phyloP scores from a whole-genome alignment of 2,888 invertebrate species.

The Gisinianus flammeolus region DNA sequence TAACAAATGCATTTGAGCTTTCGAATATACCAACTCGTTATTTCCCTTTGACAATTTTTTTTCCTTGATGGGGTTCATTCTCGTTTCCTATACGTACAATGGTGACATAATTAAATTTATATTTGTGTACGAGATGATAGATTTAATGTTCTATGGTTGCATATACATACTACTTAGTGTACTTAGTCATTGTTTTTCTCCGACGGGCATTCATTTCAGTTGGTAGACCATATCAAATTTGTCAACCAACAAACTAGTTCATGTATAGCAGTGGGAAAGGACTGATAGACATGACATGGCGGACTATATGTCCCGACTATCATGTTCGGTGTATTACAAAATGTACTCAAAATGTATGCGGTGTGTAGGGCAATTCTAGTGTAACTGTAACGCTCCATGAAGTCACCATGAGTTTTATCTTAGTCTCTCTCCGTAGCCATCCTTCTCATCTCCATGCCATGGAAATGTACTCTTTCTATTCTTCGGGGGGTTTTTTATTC shows the following conservation, averaged over 20 bases:
- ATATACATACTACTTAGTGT: neutral
- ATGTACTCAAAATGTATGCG: neutral
- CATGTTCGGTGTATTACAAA: neutral
- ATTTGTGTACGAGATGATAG: neutral
- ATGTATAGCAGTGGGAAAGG: neutral
- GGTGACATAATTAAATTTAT: neutral
- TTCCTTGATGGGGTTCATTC: neutral
- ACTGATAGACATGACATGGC: neutral
- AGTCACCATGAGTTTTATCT: conserved; percentile 2
- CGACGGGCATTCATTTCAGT: conserved; percentile 33
- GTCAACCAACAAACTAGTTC: conserved; percentile 19
- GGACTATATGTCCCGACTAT: neutral
- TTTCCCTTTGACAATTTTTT: no score
- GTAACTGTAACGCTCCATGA: neutral
- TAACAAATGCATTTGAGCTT: no score
- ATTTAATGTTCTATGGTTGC: conserved; percentile 20
- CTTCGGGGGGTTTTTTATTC: conserved; percentile 3
- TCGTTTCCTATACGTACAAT: neutral
- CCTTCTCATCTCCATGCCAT: neutral
- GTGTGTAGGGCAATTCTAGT: neutral
- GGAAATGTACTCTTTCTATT: neutral
- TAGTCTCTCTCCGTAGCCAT: neutral
- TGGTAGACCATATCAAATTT: conserved; percentile 41
- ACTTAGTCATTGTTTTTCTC: conserved; percentile 40
- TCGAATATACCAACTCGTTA: no score